phyloP scores from a whole-genome alignment of 2,113 vertebrate genomes.

The Sapajus apella region DNA sequence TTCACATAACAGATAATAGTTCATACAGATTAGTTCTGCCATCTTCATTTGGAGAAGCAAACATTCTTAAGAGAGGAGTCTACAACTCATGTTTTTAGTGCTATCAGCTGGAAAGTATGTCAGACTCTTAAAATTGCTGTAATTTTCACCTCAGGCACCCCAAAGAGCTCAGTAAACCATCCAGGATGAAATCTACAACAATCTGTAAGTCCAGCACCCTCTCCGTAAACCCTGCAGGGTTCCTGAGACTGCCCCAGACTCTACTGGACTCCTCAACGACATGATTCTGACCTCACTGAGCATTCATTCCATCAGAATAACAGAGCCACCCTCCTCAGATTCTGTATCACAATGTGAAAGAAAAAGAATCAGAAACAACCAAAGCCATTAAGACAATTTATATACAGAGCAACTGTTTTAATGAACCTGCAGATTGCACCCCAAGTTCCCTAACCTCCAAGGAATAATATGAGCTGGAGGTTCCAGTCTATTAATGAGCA shows the following conservation, averaged over 20 bases:
- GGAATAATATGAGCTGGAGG: neutral
- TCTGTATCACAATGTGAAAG: neutral
- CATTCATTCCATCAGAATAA: neutral
- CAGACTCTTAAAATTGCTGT: conserved; percentile 67
- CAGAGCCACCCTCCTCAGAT: neutral
- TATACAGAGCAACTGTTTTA: neutral
- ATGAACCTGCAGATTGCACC: neutral
- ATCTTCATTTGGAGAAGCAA: conserved; percentile 60
- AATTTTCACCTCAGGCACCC: conserved; percentile 67
- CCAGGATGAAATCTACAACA: conserved; percentile 5
- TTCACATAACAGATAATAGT: conserved; percentile 19
- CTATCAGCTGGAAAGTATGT: conserved; percentile 43
- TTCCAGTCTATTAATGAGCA: neutral
- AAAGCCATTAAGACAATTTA: neutral
- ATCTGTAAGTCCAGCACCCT: conserved; percentile 10
- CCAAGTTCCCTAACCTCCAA: neutral
- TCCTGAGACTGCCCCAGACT: neutral
- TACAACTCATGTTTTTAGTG: conserved; percentile 20
- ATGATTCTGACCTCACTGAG: neutral
- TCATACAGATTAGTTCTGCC: conserved; percentile 1
- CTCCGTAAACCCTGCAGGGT: neutral
- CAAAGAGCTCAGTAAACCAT: conserved; percentile 42
- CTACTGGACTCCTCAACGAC: neutral
- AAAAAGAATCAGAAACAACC: neutral
- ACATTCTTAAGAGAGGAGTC: neutral